Evolutionary conservation across 2,888 invertebrate genomes (phyloP).

Genomic region (Drosophila monieri): DNA sequence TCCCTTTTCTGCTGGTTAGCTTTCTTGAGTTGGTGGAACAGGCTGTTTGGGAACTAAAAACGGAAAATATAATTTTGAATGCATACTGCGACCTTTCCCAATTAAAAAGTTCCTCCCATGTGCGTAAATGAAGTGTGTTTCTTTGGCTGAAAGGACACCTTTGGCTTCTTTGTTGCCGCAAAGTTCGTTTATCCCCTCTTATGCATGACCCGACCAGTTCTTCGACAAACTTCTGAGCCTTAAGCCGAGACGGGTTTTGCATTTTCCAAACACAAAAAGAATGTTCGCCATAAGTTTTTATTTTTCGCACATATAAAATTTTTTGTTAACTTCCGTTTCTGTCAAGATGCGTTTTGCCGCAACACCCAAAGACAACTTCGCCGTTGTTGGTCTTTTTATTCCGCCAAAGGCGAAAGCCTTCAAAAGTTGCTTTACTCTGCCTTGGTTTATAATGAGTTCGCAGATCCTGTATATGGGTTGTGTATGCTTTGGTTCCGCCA

Average conservation of each 20-base stretch:
- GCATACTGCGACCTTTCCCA: slow-evolving; percentile 2
- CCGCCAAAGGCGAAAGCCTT: slow-evolving; percentile 64
- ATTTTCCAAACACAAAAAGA: slow-evolving; percentile 25
- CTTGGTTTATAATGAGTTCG: slow-evolving; percentile 74
- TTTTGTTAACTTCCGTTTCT: slow-evolving; percentile 50
- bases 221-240: slow-evolving; percentile 30
- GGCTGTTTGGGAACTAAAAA: background rate
- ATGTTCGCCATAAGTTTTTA: slow-evolving; percentile 62
- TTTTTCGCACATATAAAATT: slow-evolving; percentile 39
- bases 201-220: slow-evolving; percentile 26
- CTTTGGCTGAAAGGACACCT: slow-evolving; percentile 4
- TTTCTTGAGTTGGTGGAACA: background rate
- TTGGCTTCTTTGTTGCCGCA: slow-evolving; percentile 15
- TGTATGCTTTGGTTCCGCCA: slow-evolving; percentile 8
- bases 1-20: slow-evolving; percentile 1
- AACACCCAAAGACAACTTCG: slow-evolving; percentile 62
- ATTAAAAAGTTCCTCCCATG: slow-evolving; percentile 6
- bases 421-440: slow-evolving; percentile 68
- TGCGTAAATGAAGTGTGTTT: slow-evolving; percentile 1
- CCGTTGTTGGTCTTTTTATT: slow-evolving; percentile 39
- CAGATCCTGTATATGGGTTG: slow-evolving; percentile 35
- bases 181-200: slow-evolving; percentile 24
- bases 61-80: background rate
- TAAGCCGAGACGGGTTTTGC: slow-evolving; percentile 12
- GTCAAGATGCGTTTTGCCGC: slow-evolving; percentile 67